Percentiles rank a stretch among this genome's conserved stretches.
phyloP scores from a whole-genome alignment of 1,140 invertebrate species.

The Laupala kohalensis region DNA sequence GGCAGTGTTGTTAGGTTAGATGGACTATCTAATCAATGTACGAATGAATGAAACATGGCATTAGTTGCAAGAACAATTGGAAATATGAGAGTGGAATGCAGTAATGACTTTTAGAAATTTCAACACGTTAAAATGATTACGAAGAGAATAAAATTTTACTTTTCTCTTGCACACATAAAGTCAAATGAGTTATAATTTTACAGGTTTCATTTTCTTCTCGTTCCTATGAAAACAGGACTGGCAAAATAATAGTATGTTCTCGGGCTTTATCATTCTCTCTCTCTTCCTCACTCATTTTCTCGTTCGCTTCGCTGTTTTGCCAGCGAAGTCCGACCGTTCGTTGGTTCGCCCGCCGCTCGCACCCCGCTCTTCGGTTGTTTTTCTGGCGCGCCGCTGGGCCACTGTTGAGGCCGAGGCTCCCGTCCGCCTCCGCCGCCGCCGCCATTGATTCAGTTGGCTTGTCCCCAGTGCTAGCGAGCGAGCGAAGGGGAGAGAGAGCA shows the following conservation, averaged over 20 bases:
- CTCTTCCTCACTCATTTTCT: background rate
- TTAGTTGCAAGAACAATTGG: too few relatives aligned
- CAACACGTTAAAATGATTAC: too few relatives aligned
- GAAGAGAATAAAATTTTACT: background rate
- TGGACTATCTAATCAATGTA: too few relatives aligned
- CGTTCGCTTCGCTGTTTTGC: constrained; percentile 2
- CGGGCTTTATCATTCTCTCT: background rate
- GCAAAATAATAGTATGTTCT: background rate
- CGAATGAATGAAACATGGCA: too few relatives aligned
- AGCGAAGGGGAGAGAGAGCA: background rate
- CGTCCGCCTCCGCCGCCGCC: background rate
- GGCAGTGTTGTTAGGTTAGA: too few relatives aligned
- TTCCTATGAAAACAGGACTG: background rate
- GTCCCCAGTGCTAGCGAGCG: background rate
- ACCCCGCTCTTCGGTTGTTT: constrained; percentile 5
- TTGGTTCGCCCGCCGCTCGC: too few relatives aligned
- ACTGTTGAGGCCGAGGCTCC: constrained; percentile 3
- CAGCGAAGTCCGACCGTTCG: background rate
- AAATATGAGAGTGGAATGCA: too few relatives aligned
- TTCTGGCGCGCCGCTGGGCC: constrained; percentile 6
- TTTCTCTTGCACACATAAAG: background rate
- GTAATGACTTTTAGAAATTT: too few relatives aligned
- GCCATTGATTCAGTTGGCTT: constrained; percentile 5
- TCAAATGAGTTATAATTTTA: background rate
- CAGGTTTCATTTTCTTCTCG: background rate